Percentiles rank a stretch among this genome's conserved stretches.
These are phyloP conservation scores for Metellina segmentata DNA, from an alignment of 2,888 invertebrate genomes.

Conservation along the genomic window DNA sequence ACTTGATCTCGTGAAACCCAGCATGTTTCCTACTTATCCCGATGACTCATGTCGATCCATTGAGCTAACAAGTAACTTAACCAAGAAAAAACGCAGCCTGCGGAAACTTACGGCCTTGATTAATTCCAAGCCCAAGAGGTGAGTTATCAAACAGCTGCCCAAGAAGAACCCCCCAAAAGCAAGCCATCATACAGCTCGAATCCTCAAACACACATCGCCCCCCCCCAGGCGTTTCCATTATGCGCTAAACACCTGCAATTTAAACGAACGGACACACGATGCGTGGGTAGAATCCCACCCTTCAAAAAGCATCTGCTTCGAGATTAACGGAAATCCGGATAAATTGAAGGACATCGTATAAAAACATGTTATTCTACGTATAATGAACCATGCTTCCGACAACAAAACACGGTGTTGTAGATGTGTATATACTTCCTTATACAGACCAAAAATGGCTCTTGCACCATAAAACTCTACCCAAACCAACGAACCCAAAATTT, in stretches of 20 bases:
- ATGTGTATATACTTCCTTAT: background rate
- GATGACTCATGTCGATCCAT: too few species aligned
- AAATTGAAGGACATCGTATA: slow-evolving; percentile 38
- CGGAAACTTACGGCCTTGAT: background rate
- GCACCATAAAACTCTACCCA: too few species aligned
- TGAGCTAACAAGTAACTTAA: background rate
- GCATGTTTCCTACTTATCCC: too few species aligned
- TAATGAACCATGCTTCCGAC: slow-evolving; percentile 18
- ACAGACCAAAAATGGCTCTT: background rate
- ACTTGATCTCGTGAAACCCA: too few species aligned
- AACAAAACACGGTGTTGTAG: background rate
- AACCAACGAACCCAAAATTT: too few species aligned
- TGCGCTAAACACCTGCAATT: slow-evolving; percentile 53
- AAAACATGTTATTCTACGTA: slow-evolving; percentile 3
- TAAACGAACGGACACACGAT: background rate
- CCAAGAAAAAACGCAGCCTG: background rate
- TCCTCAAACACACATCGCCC: slow-evolving; percentile 20
- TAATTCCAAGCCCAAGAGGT: background rate
- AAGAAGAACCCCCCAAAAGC: background rate
- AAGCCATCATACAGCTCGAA: slow-evolving; percentile 1
- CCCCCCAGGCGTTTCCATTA: slow-evolving; percentile 47
- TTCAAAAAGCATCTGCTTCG: slow-evolving; percentile 26
- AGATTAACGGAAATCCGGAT: slow-evolving; percentile 51
- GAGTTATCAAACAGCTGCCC: background rate
- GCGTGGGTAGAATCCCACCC: slow-evolving; percentile 37